Conservation (phyloP, 2,797 vertebrate genomes). For the Megaceryle alcyon region DNA sequence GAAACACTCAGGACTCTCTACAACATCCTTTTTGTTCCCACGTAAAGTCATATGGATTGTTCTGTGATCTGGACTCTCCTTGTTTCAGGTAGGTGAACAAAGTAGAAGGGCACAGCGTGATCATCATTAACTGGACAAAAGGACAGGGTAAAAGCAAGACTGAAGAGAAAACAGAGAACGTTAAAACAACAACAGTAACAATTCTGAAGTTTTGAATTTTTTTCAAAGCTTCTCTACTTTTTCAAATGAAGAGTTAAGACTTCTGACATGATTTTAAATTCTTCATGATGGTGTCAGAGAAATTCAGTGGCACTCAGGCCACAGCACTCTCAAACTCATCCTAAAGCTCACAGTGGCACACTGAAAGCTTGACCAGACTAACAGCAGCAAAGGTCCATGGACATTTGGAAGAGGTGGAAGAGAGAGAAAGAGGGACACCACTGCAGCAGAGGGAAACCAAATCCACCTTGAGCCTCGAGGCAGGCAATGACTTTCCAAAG, state of each 20-base stretch:
- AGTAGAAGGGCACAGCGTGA: background rate
- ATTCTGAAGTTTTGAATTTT: background rate
- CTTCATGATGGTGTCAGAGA: background rate
- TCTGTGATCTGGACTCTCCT: background rate
- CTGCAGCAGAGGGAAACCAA: background rate
- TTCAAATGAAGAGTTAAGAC: background rate
- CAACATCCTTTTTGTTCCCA: background rate
- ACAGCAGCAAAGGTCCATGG: background rate
- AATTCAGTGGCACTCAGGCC: background rate
- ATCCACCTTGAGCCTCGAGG: background rate
- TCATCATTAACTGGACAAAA: background rate
- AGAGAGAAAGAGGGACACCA: background rate
- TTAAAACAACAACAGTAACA: background rate
- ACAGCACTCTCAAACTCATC: background rate
- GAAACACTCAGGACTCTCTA: background rate
- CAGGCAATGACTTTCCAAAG: background rate
- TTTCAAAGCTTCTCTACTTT: background rate
- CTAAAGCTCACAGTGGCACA: background rate
- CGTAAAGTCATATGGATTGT: background rate
- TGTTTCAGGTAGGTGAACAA: background rate
- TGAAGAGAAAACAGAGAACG: background rate
- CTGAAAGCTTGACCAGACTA: background rate
- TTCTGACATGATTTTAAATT: background rate
- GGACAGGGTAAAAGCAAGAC: background rate
- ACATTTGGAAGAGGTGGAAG: background rate